phyloP scores from a whole-genome alignment of 2,888 invertebrate genomes.

The Apoda limacodes region DNA sequence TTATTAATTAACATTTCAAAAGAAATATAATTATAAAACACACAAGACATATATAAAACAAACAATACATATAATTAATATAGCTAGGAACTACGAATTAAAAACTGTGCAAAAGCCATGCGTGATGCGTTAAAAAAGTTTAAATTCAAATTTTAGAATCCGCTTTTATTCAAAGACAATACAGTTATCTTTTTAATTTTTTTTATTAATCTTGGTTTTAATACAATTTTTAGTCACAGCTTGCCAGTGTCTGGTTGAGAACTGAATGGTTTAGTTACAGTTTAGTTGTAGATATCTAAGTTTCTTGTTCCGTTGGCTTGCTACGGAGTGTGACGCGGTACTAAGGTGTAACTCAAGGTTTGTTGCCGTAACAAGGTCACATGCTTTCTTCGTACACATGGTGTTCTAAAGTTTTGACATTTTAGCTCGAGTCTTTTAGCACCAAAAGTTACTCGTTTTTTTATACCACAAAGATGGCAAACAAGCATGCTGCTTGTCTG shows the following conservation, averaged over 20 bases:
- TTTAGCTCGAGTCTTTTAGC: no score
- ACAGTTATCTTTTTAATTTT: slow-evolving; percentile 23
- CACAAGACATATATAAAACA: slow-evolving; percentile 6
- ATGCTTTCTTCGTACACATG: slow-evolving; percentile 32
- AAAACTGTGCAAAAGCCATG: slow-evolving; percentile 15
- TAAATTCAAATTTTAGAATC: slow-evolving; percentile 15
- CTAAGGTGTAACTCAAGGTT: slow-evolving; percentile 27
- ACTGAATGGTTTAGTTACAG: slow-evolving; percentile 30
- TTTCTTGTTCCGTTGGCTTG: slow-evolving; percentile 23
- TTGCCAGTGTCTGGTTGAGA: slow-evolving; percentile 25
- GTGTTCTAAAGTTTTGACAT: slow-evolving; percentile 12
- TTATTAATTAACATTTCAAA: no score
- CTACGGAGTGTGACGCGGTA: slow-evolving; percentile 32
- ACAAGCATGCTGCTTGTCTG: no score
- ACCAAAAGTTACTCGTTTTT: no score
- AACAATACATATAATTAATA: no score
- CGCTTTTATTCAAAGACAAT: slow-evolving; percentile 18
- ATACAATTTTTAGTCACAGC: slow-evolving; percentile 27
- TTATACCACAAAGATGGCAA: no score
- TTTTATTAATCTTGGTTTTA: slow-evolving; percentile 22
- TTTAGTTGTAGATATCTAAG: no score
- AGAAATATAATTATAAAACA: not conserved
- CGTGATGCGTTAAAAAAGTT: slow-evolving; percentile 16
- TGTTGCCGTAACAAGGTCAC: slow-evolving; percentile 24
- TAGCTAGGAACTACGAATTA: no score